Conservation (phyloP, 1,140 invertebrate species). For the Rhopalosiphum maidis region DNA sequence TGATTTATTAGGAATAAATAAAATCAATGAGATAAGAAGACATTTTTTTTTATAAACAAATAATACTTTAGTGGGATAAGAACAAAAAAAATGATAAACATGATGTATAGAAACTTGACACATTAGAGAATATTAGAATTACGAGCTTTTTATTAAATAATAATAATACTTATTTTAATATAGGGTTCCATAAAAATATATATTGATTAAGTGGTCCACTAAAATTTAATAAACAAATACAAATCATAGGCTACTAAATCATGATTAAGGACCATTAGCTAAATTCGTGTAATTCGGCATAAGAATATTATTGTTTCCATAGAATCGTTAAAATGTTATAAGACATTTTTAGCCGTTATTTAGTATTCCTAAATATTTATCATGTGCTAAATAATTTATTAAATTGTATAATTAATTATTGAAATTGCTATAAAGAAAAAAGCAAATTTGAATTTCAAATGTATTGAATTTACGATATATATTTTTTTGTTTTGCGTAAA, state of each 20-base stretch:
- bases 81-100: too few species aligned
- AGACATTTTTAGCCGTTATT: background rate
- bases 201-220: too few species aligned
- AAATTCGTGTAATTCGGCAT: background rate
- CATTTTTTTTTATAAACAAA: too few species aligned
- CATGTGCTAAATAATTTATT: background rate
- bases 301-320: background rate
- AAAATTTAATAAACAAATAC: background rate
- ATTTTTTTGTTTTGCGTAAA: background rate
- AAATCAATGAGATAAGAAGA: too few species aligned
- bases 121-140: too few species aligned
- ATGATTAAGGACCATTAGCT: background rate
- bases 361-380: background rate
- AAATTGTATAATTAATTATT: background rate
- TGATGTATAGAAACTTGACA: too few species aligned
- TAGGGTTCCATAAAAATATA: too few species aligned
- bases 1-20: too few species aligned
- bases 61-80: too few species aligned
- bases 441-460: background rate
- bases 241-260: background rate
- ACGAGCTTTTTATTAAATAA: too few species aligned
- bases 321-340: background rate
- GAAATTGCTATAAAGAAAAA: background rate
- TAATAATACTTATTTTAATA: too few species aligned
- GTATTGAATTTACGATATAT: background rate